Percentiles rank a stretch among this genome's conserved stretches.
Conservation (phyloP, 2,797 vertebrate species). For the Ptychadena robeensis region DNA sequence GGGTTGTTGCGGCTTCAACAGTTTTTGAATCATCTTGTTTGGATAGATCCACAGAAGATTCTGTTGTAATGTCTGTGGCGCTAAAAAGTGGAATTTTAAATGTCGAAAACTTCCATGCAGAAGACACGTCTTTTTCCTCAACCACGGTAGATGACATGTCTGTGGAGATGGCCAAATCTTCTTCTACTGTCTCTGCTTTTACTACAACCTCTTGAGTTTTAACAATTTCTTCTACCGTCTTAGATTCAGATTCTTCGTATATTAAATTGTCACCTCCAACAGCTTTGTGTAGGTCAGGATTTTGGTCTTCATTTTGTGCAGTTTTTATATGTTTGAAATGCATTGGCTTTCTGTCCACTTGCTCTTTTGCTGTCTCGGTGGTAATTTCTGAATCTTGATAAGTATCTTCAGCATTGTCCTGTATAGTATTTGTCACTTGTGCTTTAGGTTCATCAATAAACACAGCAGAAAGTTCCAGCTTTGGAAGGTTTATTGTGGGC, state of each 20-base stretch:
- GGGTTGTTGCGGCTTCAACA: background rate
- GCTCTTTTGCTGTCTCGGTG: background rate
- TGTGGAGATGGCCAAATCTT: background rate
- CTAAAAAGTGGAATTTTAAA: slow-evolving; percentile 10
- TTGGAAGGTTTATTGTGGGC: too few species aligned
- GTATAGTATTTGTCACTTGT: too few species aligned
- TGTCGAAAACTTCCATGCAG: background rate
- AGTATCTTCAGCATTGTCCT: too few species aligned
- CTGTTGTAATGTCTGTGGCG: background rate
- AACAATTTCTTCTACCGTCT: background rate
- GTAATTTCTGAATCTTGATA: too few species aligned
- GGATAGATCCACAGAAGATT: background rate
- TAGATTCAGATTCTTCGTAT: background rate
- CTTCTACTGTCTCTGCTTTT: background rate
- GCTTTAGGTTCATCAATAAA: too few species aligned
- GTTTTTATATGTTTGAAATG: too few species aligned
- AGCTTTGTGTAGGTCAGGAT: too few species aligned
- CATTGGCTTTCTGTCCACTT: background rate
- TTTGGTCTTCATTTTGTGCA: too few species aligned
- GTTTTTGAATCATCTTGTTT: background rate
- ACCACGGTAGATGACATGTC: background rate
- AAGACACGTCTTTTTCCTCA: background rate
- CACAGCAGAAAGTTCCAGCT: too few species aligned
- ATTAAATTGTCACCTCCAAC: too few species aligned
- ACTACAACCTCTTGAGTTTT: background rate